Evolutionary conservation across 2,888 invertebrate genomes (phyloP), one percentile per base, ranked within the genome.

Genomic region (Apodemia zela): DNA sequence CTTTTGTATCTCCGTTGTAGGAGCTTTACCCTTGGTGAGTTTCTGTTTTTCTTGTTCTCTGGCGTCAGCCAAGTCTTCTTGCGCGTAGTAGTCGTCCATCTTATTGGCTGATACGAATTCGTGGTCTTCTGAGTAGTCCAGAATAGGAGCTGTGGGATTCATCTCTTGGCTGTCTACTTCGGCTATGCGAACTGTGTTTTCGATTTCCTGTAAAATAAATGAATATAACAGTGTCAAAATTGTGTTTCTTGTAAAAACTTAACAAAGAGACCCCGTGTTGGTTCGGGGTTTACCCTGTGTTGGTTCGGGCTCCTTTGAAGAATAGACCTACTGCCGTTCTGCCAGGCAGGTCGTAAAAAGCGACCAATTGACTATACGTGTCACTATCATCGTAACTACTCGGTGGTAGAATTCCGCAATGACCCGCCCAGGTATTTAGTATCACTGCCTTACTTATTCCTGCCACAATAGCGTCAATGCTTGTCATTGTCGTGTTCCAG

Each of bases 81-180:
- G 85, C 0, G 85, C 82, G 71, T 93, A 93, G 69, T 90, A 92
- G 13, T 89, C 82, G 68, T 84, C 84, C 54, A 93, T 74, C 69
- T 89, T 80, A 67, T 83, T 82, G 49, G 90, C 88, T 0, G 93
- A 92, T 0, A 87, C 83, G 75, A 93, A 93, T 69, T 89, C 87
- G 67, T 91, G 89, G 76, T 93, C 93, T 69, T 93, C 93, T 0
- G 93, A 86, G 71, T 77, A 93, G 74, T 93, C 93, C 57, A 89
- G 68, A 35, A 89, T 84, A 0, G 82, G 79, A 0, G 89, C 89
- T 2, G 84, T 83, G 0, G 90, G 87, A 62, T 83, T 89, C 89
- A 91, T 88, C 0, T 83, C 83, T 63, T 85, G 76, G 70, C 86
- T 89, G 21, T 91, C 89, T 0, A 76, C 75, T 60, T 87, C 86